Evolutionary conservation across 23 tunicate genomes (phyloP), one percentile per base, ranked within the genome.

Genomic region (Oikopleura vanhoeffeni): DNA sequence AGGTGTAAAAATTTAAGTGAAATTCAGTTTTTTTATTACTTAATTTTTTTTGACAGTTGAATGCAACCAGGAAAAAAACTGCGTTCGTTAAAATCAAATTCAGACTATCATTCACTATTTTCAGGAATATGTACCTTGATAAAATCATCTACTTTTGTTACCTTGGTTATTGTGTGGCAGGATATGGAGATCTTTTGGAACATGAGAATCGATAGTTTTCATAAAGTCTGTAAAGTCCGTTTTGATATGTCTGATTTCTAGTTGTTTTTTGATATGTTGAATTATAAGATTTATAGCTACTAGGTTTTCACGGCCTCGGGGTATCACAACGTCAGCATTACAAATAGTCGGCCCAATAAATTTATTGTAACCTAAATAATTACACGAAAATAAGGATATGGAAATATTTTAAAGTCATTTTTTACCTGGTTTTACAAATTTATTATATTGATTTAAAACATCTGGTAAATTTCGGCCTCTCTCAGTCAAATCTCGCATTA

Each of bases 281-380:
- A 71, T 71, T 18, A 71, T 71, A 2, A 71, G 79, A 24, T 71
- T 71, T 18, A 71, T 71, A 38, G 79, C 79, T 2, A 71, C 35
- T 71, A 18, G 3, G 33, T 71, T 71, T 32, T 71, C 79, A 3
- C 79, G 79, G 3, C 99, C 99, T 88, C 99, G 83, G 24, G 99
- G 99, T 1, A 94, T 91, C 0, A 91, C 97, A 83, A 94, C 91
- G 60, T 94, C 99, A 40, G 99, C 99, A 88, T 88, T 88, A 58
- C 88, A 91, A 41, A 87, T 34, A 32, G 97, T 91, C 57, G 99
- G 99, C 83, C 91, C 97, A 60, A 94, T 94, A 83, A 88, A 94
- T 41, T 88, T 91, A 41, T 91, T 91, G 88, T 89, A 94, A 28
- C 94, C 60, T 49, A 18, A 8, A 49, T 49, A 49, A 49, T 8